These are phyloP conservation scores for Peromyscus eremicus DNA, from an alignment of 2,797 vertebrate species.

Conservation along the genomic window DNA sequence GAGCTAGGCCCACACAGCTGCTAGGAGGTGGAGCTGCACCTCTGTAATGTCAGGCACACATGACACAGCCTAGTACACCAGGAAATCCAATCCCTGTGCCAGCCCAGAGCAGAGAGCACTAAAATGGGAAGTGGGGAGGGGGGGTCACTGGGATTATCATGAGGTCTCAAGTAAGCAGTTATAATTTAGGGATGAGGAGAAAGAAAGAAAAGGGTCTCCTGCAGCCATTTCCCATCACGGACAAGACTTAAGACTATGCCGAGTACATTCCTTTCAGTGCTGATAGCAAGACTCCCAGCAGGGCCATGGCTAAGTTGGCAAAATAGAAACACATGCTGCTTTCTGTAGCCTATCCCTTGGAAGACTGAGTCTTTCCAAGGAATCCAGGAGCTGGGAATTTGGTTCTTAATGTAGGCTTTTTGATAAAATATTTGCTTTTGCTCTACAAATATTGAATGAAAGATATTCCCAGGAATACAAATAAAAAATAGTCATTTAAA, in stretches of 20 bases:
- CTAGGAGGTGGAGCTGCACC: background rate
- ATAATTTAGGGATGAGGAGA: background rate
- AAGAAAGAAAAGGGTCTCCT: background rate
- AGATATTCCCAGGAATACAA: slow-evolving; percentile 69
- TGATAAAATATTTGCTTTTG: slow-evolving; percentile 68
- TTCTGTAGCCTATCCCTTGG: background rate
- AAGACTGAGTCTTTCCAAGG: slow-evolving; percentile 57
- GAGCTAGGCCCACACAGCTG: background rate
- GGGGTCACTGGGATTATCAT: background rate
- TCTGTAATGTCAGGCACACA: background rate
- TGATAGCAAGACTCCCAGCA: background rate
- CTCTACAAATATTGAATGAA: slow-evolving; percentile 57
- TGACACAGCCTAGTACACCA: background rate
- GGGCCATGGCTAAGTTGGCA: background rate
- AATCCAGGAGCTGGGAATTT: slow-evolving; percentile 13
- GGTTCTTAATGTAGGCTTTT: slow-evolving; percentile 28
- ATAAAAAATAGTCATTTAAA: slow-evolving; percentile 42
- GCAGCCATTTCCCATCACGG: background rate
- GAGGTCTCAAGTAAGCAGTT: background rate
- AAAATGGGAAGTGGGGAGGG: background rate
- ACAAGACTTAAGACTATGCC: background rate
- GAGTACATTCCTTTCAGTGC: background rate
- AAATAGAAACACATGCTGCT: background rate
- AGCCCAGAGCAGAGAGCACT: background rate
- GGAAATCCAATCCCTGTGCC: background rate